Evolutionary conservation across 2,888 invertebrate genomes (phyloP), one percentile per base, ranked within the genome.

Genomic region (Lymantria monacha): DNA sequence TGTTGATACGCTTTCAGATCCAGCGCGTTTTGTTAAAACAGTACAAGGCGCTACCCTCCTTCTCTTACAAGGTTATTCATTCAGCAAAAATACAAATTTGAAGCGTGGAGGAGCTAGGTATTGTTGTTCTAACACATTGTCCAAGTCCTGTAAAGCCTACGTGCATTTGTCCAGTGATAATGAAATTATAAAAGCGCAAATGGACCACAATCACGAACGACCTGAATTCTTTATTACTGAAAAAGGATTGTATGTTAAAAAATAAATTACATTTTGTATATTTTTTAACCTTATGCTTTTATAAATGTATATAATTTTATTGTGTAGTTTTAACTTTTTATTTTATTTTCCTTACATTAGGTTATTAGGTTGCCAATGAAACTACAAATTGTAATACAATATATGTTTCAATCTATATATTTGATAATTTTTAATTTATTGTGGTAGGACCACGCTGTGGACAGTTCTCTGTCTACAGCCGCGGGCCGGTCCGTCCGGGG

Each of bases 101-200:
- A 65, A 71, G 0, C 51, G 69, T 7, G 69, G 70, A 0, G 76
- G 75, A 0, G 15, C 49, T 0, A 67, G 78, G 22, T 78, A 57
- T 51, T 60, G 67, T 9, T 81, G 79, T 50, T 79, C 79, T 12
- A 72, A 54, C 5, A 46, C 65, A 3, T 13, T 55, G 3, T 65
- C 69, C 9, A 71, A 67, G 43, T 53, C 57, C 9, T 84, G 81
- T 52, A 66, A 63, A 13, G 81, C 83, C 0, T 69, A 64, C 38
- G 48, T 77, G 0, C 72, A 79, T 22, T 31, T 83, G 14, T 63
- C 70, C 0, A 61, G 55, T 0, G 48, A 58, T 5, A 58, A 73
- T 8, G 44, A 55, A 12, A 74, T 83, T 11, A 36, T 74, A 0
- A 70, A 61, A 46, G 53, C 56, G 0, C 44, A 56, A 0, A 55